phyloP scores from a whole-genome alignment of 2,113 vertebrate species.

The Leptodactylus fuscus region DNA sequence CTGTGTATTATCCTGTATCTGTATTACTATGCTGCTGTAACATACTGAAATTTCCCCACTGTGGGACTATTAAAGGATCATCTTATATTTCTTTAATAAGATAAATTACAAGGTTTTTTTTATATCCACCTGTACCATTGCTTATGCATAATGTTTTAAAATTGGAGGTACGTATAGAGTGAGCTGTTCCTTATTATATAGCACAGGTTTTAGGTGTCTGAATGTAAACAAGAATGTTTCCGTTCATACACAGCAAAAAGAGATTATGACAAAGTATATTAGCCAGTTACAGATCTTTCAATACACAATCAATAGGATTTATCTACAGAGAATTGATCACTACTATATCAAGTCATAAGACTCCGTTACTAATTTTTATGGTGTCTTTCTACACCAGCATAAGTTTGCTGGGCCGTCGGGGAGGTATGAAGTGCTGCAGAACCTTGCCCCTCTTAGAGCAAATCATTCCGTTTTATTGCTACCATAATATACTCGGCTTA shows the following conservation, averaged over 20 bases:
- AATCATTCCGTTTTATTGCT: constrained; percentile 23
- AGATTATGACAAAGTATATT: neutral
- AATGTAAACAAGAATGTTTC: neutral
- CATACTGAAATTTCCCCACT: no score
- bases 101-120: no score
- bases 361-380: neutral
- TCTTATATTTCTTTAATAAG: no score
- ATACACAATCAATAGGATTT: neutral
- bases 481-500: constrained; percentile 41
- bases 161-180: no score
- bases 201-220: no score
- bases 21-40: no score
- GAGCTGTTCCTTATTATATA: no score
- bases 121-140: no score
- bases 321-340: neutral
- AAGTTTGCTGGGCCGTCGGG: neutral
- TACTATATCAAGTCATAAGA: no score
- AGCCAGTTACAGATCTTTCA: neutral
- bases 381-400: neutral
- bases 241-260: neutral
- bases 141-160: no score
- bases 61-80: no score
- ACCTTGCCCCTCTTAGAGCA: neutral
- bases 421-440: neutral
- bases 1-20: no score